A percentile compares a stretch with the other conserved stretches of the same genome.
phyloP scores from a whole-genome alignment of 2,113 vertebrate species.

The Stomatorhinus ivindoensis region DNA sequence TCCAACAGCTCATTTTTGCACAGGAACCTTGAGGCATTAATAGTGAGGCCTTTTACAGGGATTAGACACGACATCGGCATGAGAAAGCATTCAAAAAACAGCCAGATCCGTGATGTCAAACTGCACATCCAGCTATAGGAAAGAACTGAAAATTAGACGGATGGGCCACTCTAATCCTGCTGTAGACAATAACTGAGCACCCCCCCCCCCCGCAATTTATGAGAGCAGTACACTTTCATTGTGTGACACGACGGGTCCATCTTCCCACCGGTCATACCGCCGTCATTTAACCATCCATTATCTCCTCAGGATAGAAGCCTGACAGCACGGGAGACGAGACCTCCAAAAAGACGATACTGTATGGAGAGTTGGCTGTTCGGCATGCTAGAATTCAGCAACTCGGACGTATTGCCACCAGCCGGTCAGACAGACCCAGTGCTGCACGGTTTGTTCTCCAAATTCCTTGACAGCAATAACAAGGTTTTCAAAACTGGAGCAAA shows the following conservation, averaged over 20 bases:
- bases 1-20: background rate
- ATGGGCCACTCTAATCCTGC: background rate
- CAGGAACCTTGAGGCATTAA: background rate
- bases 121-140: background rate
- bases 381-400: background rate
- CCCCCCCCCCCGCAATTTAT: constrained; percentile 20
- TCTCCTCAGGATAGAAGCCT: background rate
- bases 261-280: constrained; percentile 19
- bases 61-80: background rate
- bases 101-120: background rate
- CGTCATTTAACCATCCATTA: constrained; percentile 35
- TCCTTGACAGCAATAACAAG: background rate
- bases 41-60: background rate
- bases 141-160: background rate
- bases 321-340: background rate
- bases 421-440: background rate
- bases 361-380: background rate
- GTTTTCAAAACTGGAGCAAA: background rate
- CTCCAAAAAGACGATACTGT: background rate
- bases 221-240: constrained; percentile 22
- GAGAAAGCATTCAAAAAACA: background rate
- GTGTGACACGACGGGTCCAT: background rate
- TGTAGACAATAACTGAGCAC: constrained; percentile 12
- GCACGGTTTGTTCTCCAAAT: background rate
- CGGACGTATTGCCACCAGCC: too few relatives aligned